Conservation (phyloP, 2,113 vertebrate genomes). For the Larimichthys crocea region DNA sequence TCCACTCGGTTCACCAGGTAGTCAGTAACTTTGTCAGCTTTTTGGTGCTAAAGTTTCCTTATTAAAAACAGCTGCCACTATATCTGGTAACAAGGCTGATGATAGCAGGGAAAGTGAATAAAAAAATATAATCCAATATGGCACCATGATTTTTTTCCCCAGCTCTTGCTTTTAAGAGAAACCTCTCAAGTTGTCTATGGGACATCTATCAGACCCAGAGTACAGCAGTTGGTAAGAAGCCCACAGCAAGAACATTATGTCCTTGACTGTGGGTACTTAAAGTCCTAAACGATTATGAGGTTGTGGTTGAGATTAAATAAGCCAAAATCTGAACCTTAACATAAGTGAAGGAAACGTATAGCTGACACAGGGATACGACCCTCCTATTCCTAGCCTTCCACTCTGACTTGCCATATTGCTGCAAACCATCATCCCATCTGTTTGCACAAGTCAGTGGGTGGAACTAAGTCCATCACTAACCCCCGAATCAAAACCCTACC, state of each 20-base stretch:
- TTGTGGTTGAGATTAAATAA: constrained; percentile 39
- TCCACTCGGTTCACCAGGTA: not conserved
- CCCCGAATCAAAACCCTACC: constrained; percentile 70
- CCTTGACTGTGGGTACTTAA: not conserved
- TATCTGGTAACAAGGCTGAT: not conserved
- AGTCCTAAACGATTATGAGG: not conserved
- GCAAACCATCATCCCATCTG: constrained; percentile 68
- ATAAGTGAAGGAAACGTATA: constrained; percentile 19
- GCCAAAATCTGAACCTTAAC: constrained; percentile 18
- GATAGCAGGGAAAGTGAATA: too few relatives aligned
- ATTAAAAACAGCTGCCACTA: not conserved
- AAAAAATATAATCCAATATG: not conserved
- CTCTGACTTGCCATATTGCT: constrained; percentile 52
- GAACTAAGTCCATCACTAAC: constrained; percentile 77
- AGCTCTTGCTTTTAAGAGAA: too few relatives aligned
- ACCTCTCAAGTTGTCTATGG: not conserved
- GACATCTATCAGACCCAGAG: not conserved
- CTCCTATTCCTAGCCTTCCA: constrained; percentile 42
- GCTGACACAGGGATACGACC: constrained; percentile 24
- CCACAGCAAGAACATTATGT: constrained; percentile 14
- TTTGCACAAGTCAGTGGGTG: constrained; percentile 74
- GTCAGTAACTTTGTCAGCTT: not conserved
- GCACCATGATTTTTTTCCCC: not conserved
- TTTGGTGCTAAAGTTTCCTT: not conserved
- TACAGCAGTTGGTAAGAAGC: not conserved